These are phyloP conservation scores for Terrapene triunguis DNA, from an alignment of 2,113 vertebrate species.

Conservation along the genomic window DNA sequence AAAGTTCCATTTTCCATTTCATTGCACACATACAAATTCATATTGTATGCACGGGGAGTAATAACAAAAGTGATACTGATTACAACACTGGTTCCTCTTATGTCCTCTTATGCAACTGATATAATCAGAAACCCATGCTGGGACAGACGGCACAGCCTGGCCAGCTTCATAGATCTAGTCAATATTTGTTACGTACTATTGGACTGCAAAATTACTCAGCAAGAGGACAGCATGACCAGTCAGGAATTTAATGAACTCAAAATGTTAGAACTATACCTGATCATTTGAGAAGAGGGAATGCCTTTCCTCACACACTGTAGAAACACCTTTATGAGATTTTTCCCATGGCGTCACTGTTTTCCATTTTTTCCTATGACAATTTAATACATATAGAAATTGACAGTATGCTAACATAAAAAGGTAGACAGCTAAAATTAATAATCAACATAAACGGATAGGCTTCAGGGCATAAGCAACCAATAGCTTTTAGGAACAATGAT, in stretches of 20 bases:
- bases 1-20: neutral
- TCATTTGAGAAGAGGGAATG: no score
- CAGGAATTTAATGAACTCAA: neutral
- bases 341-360: slow-evolving; percentile 50
- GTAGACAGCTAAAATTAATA: neutral
- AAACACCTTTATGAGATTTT: slow-evolving; percentile 28
- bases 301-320: slow-evolving; percentile 1
- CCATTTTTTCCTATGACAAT: slow-evolving; percentile 39
- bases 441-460: neutral
- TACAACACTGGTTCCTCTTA: neutral
- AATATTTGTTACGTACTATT: neutral
- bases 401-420: neutral
- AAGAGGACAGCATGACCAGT: neutral
- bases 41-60: neutral
- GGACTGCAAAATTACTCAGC: neutral
- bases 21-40: neutral
- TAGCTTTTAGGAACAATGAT: neutral
- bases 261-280: neutral
- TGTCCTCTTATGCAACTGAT: neutral
- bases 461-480: neutral
- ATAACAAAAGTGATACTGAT: neutral
- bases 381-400: slow-evolving; percentile 40
- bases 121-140: neutral
- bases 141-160: neutral
- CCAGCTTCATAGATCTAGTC: neutral